Conservation (phyloP, 2,113 vertebrate genomes). For the Aythya baeri region DNA sequence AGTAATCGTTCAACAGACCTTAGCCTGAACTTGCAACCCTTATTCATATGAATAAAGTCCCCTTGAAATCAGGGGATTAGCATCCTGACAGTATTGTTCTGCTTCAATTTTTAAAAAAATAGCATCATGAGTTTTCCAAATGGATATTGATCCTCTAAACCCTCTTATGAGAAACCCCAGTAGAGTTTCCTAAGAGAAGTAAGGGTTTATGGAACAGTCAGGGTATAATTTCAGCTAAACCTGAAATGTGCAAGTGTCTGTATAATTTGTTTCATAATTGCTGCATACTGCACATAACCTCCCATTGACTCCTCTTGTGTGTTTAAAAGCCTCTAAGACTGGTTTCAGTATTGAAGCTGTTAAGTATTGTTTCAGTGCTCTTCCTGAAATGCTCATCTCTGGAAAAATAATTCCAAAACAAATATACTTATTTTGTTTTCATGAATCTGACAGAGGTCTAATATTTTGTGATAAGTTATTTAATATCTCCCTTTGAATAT, state of each 20-base stretch:
- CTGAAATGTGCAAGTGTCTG: conserved; percentile 27
- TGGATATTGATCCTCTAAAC: conserved; percentile 50
- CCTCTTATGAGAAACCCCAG: conserved; percentile 41
- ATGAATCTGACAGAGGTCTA: background rate
- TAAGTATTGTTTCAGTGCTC: background rate
- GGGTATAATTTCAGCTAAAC: conserved; percentile 53
- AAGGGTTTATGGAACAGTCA: conserved; percentile 8
- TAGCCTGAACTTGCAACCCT: background rate
- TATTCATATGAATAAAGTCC: conserved; percentile 17
- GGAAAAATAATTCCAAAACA: background rate
- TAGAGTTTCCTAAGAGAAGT: conserved; percentile 23
- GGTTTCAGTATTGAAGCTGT: background rate
- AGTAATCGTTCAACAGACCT: background rate
- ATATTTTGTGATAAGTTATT: background rate
- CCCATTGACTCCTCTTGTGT: conserved; percentile 14
- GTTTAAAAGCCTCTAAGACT: background rate
- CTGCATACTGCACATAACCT: conserved; percentile 9
- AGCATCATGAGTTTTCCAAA: conserved; percentile 54
- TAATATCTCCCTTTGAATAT: background rate
- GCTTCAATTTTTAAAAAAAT: conserved; percentile 56
- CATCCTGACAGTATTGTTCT: conserved; percentile 24
- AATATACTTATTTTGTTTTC: background rate
- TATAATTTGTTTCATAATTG: conserved; percentile 46
- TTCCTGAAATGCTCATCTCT: background rate
- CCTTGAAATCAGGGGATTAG: conserved; percentile 50